Conservation (phyloP, 1,140 invertebrate genomes). For the Nebria ingens region DNA sequence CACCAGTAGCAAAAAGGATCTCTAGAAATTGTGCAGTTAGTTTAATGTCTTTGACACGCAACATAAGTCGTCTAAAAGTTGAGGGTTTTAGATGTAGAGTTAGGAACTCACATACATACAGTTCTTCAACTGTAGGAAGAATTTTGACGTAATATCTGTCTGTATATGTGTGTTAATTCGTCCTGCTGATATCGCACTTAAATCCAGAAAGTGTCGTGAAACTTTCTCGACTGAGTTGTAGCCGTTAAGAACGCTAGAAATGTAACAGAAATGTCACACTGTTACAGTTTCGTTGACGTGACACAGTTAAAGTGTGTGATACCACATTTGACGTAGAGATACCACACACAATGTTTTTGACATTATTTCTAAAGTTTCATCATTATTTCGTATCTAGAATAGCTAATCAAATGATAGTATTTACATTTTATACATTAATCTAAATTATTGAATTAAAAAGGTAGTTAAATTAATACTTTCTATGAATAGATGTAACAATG, state of each 20-base stretch:
- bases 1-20: not conserved
- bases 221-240: not conserved
- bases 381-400: too few species aligned
- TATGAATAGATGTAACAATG: too few species aligned
- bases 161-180: not conserved
- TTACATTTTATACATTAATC: too few species aligned
- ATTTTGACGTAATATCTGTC: not conserved
- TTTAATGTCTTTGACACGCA: not conserved
- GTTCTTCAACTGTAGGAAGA: not conserved
- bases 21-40: not conserved
- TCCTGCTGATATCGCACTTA: not conserved
- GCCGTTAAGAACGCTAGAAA: not conserved
- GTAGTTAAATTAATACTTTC: too few species aligned
- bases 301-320: too few species aligned
- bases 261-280: not conserved
- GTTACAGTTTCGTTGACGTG: too few species aligned
- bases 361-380: too few species aligned
- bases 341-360: too few species aligned
- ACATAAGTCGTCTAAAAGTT: not conserved
- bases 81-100: not conserved
- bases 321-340: too few species aligned
- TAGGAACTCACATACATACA: not conserved
- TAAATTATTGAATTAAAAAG: too few species aligned
- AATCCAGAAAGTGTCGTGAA: not conserved
- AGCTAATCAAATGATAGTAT: too few species aligned